Evolutionary conservation across 2,113 vertebrate genomes (phyloP), one percentile per base, ranked within the genome.

Genomic region (Anas platyrhynchos): DNA sequence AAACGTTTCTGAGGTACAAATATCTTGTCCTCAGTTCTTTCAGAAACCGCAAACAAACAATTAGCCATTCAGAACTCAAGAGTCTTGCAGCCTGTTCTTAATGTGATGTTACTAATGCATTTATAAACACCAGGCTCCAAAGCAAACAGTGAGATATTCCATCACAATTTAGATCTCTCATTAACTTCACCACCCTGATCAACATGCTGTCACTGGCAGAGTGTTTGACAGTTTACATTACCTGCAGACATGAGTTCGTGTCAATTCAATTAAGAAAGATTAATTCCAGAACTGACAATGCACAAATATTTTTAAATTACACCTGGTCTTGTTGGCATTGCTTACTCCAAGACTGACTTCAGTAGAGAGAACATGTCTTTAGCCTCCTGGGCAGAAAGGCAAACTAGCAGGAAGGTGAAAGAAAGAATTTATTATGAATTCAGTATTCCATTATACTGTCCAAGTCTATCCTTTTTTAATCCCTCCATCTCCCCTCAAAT

Each of bases 281-380:
- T 97, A 93, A 97, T 97, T 96, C 90, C 94, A 96, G 94, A 97
- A 93, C 96, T 97, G 96, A 96, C 97, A 96, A 97, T 78, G 96
- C 95, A 96, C 96, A 97, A 96, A 97, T 95, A 96, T 97, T 97
- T 97, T 96, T 76, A 96, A 94, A 96, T 97, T 96, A 96, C 96
- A 97, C 95, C 94, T 97, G 95, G 94, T 56, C 55, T 93, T 92
- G 83, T 94, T 97, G 96, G 96, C 95, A 96, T 77, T 92, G 91
- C 94, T 97, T 83, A 72, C 85, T 87, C 74, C 76, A 83, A 78
- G 67, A 61, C 63, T 80, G 58, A 83, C 80, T 94, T 92, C 20
- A 93, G 83, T 82, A 84, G 48, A 90, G 89, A 86, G 71, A 94
- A 93, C 46, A 26, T n/a, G 71, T 92, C 86, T 93, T 96, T 92